Base-by-base conservation (phyloP, 1,140 invertebrate genomes). In the Pseudomyrmex flavicornis region DNA sequence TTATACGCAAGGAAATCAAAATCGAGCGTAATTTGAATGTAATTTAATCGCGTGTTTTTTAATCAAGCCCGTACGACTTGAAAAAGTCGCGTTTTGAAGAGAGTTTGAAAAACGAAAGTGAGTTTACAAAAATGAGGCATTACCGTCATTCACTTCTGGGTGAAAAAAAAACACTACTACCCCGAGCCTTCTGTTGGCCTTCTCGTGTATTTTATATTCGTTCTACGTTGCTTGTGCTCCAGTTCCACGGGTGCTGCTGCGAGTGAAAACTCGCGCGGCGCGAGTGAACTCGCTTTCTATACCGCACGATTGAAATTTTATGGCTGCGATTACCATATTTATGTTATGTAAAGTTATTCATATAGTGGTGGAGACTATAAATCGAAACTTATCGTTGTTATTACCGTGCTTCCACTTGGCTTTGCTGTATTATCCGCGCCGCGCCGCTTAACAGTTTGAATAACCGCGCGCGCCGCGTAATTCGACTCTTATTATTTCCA, bases 301-400 rank as follows among this genome's bases (percentile, higher is more conserved):
- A 80, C 76, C 76, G 54, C 76, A 70, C 76, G 76, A 80, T 80
- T 80, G 76, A 80, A 80, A 80, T 80, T 80, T 80, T 80, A 80
- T 80, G 76, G 76, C 66, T 50, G 66, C 76, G 66, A 80, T 80
- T 80, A 80, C 66, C 76, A 80, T 80, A 80, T 80, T 80, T 80
- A 80, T 80, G 76, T 59, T 80, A 80, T 80, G 76, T 80, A 80
- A 80, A 80, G 66, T 80, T 80, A 80, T 80, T 80, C 76, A 80
- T 80, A 80, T 80, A 80, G 76, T 80, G 66, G 66, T 80, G 76
- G 76, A 80, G 76, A 80, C 76, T 80, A 80, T 80, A 80, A 80
- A 80, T 80, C 76, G 76, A 80, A 80, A 80, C 76, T 80, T 80
- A 80, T 80, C 76, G 76, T 80, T 80, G 76, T 80, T 72, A 80